Conservation (phyloP, 1,140 invertebrate species). For the Orussus abietinus region DNA sequence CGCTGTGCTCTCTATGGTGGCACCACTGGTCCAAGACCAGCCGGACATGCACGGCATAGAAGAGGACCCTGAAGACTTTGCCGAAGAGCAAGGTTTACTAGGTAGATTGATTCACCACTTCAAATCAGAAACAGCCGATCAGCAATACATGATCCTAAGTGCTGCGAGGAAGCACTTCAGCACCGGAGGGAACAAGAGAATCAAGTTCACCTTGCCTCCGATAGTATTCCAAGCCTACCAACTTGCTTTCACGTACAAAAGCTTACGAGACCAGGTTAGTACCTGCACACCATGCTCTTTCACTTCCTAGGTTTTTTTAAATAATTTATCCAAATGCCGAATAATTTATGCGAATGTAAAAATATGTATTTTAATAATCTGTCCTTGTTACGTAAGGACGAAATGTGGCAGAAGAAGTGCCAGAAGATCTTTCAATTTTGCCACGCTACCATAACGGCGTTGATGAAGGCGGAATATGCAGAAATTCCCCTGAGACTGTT, state of each 20-base stretch:
- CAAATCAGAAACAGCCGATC: slow-evolving; percentile 79
- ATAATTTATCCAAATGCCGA: too few species aligned
- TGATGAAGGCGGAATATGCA: slow-evolving; percentile 91
- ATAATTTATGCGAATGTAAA: too few species aligned
- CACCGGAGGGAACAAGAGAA: slow-evolving; percentile 79
- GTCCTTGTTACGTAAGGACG: too few species aligned
- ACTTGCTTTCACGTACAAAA: slow-evolving; percentile 80
- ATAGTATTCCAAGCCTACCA: slow-evolving; percentile 94
- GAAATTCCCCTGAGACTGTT: slow-evolving; percentile 92
- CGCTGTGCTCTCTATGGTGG: slow-evolving; percentile 72
- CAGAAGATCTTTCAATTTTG: slow-evolving; percentile 98
- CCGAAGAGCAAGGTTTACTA: slow-evolving; percentile 92
- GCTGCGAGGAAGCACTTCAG: slow-evolving; percentile 88
- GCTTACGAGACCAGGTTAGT: slow-evolving; percentile 68
- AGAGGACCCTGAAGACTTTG: slow-evolving; percentile 91
- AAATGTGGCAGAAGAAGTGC: slow-evolving; percentile 98
- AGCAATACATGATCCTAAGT: slow-evolving; percentile 89
- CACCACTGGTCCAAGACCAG: slow-evolving; percentile 86
- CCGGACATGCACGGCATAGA: slow-evolving; percentile 64
- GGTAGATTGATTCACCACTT: slow-evolving; percentile 88
- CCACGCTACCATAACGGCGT: slow-evolving; percentile 86
- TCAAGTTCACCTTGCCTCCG: slow-evolving; percentile 91
- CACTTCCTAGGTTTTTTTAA: too few species aligned
- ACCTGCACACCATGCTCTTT: too few species aligned
- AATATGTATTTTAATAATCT: too few species aligned